Conservation (phyloP, 2,888 invertebrate species). For the Anticlea derivata region DNA sequence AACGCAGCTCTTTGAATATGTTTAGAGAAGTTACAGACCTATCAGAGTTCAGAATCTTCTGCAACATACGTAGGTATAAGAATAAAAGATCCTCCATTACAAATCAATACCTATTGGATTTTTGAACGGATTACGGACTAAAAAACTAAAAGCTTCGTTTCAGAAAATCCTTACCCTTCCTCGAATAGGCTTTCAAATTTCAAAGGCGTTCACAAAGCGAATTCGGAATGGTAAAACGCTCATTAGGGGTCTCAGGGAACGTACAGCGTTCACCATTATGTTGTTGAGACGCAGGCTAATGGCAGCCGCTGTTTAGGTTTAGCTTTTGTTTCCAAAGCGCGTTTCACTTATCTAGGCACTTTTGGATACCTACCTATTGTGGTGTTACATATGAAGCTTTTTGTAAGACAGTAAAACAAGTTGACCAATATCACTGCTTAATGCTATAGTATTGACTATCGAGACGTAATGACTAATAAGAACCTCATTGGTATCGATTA, state of each 20-base stretch:
- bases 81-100: too few relatives aligned
- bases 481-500: too few relatives aligned
- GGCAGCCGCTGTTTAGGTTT: slow-evolving; percentile 45
- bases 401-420: too few relatives aligned
- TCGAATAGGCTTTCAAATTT: slow-evolving; percentile 7
- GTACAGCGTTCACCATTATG: slow-evolving; percentile 75
- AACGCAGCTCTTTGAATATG: too few relatives aligned
- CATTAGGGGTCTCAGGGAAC: slow-evolving; percentile 34
- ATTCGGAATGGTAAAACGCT: slow-evolving; percentile 35
- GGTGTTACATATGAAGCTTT: too few relatives aligned
- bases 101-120: too few relatives aligned
- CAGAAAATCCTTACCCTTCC: slow-evolving; percentile 28
- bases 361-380: background rate
- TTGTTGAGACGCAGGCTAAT: slow-evolving; percentile 76
- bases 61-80: too few relatives aligned
- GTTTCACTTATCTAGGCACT: slow-evolving; percentile 16
- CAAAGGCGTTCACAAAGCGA: slow-evolving; percentile 35
- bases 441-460: too few relatives aligned
- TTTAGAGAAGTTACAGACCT: background rate
- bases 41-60: too few relatives aligned
- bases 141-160: background rate
- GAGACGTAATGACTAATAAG: too few relatives aligned
- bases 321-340: slow-evolving; percentile 32
- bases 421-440: too few relatives aligned
- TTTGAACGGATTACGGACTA: too few relatives aligned